These are phyloP conservation scores for Aspidiotus destructor DNA, from an alignment of 2,888 invertebrate species.

Conservation along the genomic window DNA sequence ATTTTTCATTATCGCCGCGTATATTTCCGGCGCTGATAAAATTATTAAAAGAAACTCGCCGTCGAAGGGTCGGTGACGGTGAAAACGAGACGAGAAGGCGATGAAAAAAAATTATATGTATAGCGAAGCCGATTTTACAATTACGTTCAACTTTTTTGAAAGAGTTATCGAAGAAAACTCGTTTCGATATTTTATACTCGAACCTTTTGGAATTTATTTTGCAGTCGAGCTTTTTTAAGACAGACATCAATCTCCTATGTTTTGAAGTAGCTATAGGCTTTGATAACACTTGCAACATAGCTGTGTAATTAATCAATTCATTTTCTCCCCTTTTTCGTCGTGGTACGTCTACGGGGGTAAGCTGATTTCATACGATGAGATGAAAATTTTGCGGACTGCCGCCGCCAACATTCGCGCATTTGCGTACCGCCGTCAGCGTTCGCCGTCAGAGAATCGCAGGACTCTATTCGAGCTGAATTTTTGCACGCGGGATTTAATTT, in stretches of 20 bases:
- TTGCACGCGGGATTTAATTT: conserved; percentile 3
- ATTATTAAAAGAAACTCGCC: conserved; percentile 10
- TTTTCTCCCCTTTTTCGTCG: neutral
- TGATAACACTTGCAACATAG: neutral
- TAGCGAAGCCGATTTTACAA: conserved; percentile 9
- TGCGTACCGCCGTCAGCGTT: neutral
- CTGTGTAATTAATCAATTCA: conserved; percentile 18
- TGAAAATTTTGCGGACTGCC: conserved; percentile 2
- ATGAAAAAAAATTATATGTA: neutral
- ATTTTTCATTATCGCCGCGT: conserved; percentile 10
- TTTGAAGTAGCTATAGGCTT: conserved; percentile 12
- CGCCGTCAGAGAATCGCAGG: too few relatives aligned
- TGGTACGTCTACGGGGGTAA: neutral
- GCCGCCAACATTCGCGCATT: neutral
- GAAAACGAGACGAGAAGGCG: neutral
- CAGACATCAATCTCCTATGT: conserved; percentile 20
- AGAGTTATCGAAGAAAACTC: conserved; percentile 11
- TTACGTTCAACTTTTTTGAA: conserved; percentile 7
- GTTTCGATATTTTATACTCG: conserved; percentile 3
- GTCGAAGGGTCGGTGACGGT: neutral
- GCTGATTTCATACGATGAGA: neutral
- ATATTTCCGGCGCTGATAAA: neutral
- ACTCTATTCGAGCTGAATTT: neutral
- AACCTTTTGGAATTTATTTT: conserved; percentile 6
- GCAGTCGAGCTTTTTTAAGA: conserved; percentile 14